phyloP scores from a whole-genome alignment of 2,888 invertebrate genomes.

The Acrobasis consociella region DNA sequence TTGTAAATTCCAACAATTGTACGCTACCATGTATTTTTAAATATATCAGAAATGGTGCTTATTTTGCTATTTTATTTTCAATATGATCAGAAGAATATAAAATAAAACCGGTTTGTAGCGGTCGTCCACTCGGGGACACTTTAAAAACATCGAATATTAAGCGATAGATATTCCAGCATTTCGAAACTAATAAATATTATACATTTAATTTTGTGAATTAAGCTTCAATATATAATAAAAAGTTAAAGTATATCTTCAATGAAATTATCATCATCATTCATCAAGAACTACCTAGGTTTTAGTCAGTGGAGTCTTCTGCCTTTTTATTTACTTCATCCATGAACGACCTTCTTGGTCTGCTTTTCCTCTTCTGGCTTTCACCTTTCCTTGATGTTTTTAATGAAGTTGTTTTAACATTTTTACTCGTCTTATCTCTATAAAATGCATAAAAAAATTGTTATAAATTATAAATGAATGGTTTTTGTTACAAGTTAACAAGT shows the following conservation, averaged over 20 bases:
- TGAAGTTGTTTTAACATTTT: neutral
- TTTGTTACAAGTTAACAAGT: too few species aligned
- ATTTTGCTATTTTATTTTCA: neutral
- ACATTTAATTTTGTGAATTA: neutral
- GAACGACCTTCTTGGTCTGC: too few species aligned
- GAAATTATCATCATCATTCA: too few species aligned
- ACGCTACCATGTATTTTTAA: neutral
- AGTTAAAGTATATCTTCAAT: too few species aligned
- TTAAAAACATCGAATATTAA: conserved; percentile 11
- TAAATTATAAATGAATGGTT: neutral
- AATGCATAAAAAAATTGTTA: neutral
- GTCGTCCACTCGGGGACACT: conserved; percentile 6
- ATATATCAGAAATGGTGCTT: neutral
- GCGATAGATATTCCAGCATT: conserved; percentile 13
- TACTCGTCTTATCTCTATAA: neutral
- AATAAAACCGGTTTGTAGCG: conserved; percentile 4
- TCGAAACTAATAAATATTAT: neutral
- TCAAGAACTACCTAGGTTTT: too few species aligned
- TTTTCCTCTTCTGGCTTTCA: too few species aligned
- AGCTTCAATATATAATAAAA: neutral
- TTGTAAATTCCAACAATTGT: too few species aligned
- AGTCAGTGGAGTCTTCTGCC: too few species aligned
- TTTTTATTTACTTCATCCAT: too few species aligned
- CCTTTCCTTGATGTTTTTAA: too few species aligned
- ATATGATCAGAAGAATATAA: neutral